Evolutionary conservation across 2,797 vertebrate species (phyloP), one percentile per base, ranked within the genome.

Genomic region (Lepilemur ruficaudatus): DNA sequence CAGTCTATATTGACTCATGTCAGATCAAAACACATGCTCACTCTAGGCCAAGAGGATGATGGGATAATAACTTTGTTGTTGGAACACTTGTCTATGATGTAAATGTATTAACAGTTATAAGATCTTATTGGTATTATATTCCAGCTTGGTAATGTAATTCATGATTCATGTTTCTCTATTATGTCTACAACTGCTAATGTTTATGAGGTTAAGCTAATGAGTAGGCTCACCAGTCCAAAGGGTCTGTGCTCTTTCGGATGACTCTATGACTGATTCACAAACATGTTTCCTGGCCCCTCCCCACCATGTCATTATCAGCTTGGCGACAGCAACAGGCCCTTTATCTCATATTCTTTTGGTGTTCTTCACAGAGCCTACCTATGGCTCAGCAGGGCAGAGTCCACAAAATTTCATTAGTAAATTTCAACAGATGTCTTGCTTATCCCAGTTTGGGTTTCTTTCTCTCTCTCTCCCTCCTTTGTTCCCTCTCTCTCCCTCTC

Each of bases 21-120:
- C 63, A n/a, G 20, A 95, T 87, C 23, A 82, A 57, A 82, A 78
- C 18, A 38, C 22, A 13, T 59, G 55, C 69, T 88, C 82, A 52
- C 35, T 78, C 61, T 91, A 17, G 52, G 70, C 69, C 78, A 79
- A 15, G 4, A 7, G 30, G 23, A 52, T 48, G 52, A 46, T 10
- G 55, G 10, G 79, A 30, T 52, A 89, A 70, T 73, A 84, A 84
- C 48, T 80, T 87, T 20, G 43, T 81, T 87, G 73, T 73, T 30
- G 48, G 69, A 69, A 87, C 9, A 63, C 43, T 79, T 17, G 10
- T 55, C n/a, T 59, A 2, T 69, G 89, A 73, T 82, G 73, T 79
- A 89, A 94, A 92, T 75, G 90, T 86, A 85, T 88, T 78, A 79
- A 48, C 67, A 75, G 61, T 65, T 76, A 30, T 69, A 55, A 88